A percentile compares a stretch with the other conserved stretches of the same genome.
Evolutionary conservation across 1,140 invertebrate genomes (phyloP).

Genomic region (Polypedilum pembai): DNA sequence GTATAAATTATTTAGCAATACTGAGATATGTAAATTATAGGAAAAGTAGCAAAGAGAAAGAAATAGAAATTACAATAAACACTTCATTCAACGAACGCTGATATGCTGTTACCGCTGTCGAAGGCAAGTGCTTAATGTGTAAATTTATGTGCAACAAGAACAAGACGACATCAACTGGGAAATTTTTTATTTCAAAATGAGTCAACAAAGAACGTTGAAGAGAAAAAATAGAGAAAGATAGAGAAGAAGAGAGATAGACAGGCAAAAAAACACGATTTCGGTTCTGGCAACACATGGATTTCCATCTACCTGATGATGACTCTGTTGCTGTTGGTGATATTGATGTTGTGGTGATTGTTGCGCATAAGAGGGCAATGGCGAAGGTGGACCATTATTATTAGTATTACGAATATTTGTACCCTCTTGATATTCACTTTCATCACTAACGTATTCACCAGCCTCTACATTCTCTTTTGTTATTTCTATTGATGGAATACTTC

Average conservation of each 20-base stretch:
- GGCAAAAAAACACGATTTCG: conserved; percentile 21
- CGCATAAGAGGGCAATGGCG: conserved; percentile 21
- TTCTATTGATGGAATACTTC: conserved; percentile 59
- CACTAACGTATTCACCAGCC: conserved; percentile 44
- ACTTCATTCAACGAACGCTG: no score
- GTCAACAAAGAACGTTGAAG: background rate
- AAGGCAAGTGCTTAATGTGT: no score
- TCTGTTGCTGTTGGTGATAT: conserved; percentile 25
- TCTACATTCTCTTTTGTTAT: conserved; percentile 77
- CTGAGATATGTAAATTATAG: no score
- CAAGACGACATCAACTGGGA: background rate
- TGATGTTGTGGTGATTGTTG: conserved; percentile 28
- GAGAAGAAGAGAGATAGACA: background rate
- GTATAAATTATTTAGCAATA: no score
- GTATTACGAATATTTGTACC: background rate
- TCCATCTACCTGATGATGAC: conserved; percentile 29
- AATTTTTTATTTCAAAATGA: no score
- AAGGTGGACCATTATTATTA: conserved; percentile 26
- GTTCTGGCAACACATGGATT: conserved; percentile 26
- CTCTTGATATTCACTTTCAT: conserved; percentile 42
- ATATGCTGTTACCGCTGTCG: no score
- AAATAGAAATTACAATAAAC: no score
- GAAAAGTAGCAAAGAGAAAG: no score
- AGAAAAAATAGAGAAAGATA: background rate
- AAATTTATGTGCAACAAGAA: background rate